Evolutionary conservation across 2,113 vertebrate species (phyloP).

Genomic region (Nothobranchius kuhntae): DNA sequence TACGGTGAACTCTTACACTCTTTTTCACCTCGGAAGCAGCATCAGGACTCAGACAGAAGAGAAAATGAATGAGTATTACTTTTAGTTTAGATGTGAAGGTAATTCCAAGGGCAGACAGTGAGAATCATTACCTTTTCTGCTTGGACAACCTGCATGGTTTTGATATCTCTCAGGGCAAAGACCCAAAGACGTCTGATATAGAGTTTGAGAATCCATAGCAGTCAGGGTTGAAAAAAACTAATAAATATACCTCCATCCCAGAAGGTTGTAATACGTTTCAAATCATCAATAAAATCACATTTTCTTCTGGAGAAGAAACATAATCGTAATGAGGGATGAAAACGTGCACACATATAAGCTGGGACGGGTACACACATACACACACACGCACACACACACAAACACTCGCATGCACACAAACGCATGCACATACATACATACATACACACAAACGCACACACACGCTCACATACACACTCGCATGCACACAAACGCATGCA

Average conservation of each 20-base stretch:
- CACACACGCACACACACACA: no score
- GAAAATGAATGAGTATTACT: slow-evolving; percentile 58
- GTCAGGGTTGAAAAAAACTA: slow-evolving; percentile 47
- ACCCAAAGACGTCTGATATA: slow-evolving; percentile 35
- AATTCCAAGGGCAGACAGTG: slow-evolving; percentile 73
- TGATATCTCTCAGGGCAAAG: slow-evolving; percentile 56
- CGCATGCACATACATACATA: no score
- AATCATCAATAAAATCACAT: slow-evolving; percentile 35
- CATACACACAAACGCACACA: no score
- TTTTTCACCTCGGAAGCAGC: slow-evolving; percentile 52
- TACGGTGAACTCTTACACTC: slow-evolving; percentile 15
- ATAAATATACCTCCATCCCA: slow-evolving; percentile 41
- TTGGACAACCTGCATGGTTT: slow-evolving; percentile 75
- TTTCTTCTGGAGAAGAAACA: slow-evolving; percentile 32
- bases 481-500: no score
- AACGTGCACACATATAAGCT: neutral
- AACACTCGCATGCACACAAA: no score
- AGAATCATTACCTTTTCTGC: slow-evolving; percentile 75
- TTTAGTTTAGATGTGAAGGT: slow-evolving; percentile 68
- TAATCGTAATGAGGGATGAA: slow-evolving; percentile 12
- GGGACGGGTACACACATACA: neutral
- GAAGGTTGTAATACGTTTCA: slow-evolving; percentile 43
- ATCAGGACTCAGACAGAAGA: slow-evolving; percentile 40
- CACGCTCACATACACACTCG: no score
- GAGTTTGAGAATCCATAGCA: slow-evolving; percentile 35